Conservation (phyloP, 2,888 invertebrate species). For the Epicampocera succincta region DNA sequence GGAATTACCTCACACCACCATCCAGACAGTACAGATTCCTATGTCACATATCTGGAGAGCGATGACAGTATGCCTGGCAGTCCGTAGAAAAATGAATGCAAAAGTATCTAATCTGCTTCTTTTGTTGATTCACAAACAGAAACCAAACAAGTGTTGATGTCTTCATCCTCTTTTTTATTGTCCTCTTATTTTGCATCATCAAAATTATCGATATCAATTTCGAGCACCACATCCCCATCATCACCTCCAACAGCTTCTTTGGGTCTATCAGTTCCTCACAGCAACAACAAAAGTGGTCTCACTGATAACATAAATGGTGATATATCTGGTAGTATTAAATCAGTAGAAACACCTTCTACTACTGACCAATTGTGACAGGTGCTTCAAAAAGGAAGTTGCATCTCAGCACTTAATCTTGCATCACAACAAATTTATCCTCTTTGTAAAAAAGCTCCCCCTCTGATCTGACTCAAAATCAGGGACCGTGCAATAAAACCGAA, state of each 20-base stretch:
- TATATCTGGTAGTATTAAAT: constrained; percentile 22
- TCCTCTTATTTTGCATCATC: constrained; percentile 53
- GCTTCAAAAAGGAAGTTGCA: constrained; percentile 79
- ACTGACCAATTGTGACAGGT: constrained; percentile 81
- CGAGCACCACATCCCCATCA: constrained; percentile 77
- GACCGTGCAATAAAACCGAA: constrained; percentile 58
- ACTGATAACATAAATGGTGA: constrained; percentile 44
- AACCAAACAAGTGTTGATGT: constrained; percentile 80
- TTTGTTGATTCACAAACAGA: constrained; percentile 80
- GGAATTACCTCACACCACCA: constrained; percentile 85
- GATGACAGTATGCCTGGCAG: constrained; percentile 90
- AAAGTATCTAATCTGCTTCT: constrained; percentile 81
- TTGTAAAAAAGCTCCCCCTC: background rate
- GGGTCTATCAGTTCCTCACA: constrained; percentile 42
- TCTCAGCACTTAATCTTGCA: constrained; percentile 60
- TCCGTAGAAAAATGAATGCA: constrained; percentile 83
- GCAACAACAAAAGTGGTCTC: constrained; percentile 12
- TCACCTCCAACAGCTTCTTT: constrained; percentile 76
- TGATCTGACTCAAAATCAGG: constrained; percentile 53
- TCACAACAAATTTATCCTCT: constrained; percentile 50
- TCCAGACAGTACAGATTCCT: constrained; percentile 91
- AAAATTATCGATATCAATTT: constrained; percentile 73
- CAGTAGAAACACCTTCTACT: constrained; percentile 75
- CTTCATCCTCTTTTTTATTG: constrained; percentile 74
- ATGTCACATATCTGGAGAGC: constrained; percentile 95